Evolutionary conservation across 2,888 invertebrate species (phyloP).

Genomic region (Caenorhabditis panamensis): DNA sequence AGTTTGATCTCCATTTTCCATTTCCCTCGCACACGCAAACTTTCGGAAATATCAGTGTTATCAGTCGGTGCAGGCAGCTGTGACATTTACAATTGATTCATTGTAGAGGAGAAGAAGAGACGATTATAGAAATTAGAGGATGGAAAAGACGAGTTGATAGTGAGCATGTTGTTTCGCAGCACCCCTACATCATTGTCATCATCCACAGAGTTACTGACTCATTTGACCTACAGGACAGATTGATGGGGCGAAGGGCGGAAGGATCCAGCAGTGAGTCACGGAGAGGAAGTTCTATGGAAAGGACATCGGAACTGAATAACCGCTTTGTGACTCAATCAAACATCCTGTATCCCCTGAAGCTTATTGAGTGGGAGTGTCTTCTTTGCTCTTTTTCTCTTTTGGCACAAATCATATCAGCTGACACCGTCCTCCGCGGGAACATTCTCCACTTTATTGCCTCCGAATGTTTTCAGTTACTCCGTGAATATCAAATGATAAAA

Average conservation of each 20-base stretch:
- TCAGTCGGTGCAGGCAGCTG: slow-evolving; percentile 13
- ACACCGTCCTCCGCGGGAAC: neutral
- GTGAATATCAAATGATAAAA: neutral
- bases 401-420: slow-evolving; percentile 7
- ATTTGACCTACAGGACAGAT: neutral
- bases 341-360: no score
- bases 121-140: slow-evolving; percentile 5
- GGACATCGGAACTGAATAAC: neutral
- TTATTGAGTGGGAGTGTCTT: neutral
- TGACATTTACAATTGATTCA: slow-evolving; percentile 57
- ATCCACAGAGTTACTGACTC: neutral
- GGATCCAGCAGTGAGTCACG: neutral
- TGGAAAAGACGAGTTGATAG: neutral
- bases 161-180: neutral
- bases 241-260: neutral
- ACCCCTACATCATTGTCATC: neutral
- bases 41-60: slow-evolving; percentile 11
- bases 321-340: no score
- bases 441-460: neutral
- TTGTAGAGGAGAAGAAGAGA: slow-evolving; percentile 1
- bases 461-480: neutral
- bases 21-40: neutral
- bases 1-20: slow-evolving; percentile 34
- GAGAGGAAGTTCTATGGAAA: neutral
- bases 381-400: neutral